Evolutionary conservation across 2,888 invertebrate species (phyloP).

Genomic region (Lithophane ornitopus): DNA sequence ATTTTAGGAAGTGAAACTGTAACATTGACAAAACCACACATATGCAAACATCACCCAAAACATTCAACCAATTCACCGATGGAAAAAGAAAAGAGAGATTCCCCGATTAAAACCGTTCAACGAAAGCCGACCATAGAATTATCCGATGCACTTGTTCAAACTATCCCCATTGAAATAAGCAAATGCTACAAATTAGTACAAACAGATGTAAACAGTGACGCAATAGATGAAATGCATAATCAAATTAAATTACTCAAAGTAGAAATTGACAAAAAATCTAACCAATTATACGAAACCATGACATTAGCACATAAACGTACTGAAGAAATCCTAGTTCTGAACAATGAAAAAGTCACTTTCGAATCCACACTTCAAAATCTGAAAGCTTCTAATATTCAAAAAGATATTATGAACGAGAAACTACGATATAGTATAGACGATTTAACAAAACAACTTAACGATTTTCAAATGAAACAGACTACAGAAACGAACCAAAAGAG

Average conservation of each 20-base stretch:
- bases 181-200: conserved; percentile 73
- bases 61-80: conserved; percentile 15
- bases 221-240: conserved; percentile 66
- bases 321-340: conserved; percentile 78
- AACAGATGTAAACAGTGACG: conserved; percentile 74
- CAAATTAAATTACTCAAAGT: conserved; percentile 69
- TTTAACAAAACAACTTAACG: conserved; percentile 74
- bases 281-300: conserved; percentile 81
- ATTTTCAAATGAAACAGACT: conserved; percentile 69
- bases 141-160: conserved; percentile 76
- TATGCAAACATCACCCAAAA: conserved; percentile 69
- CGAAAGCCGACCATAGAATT: conserved; percentile 51
- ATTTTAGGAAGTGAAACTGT: conserved; percentile 82
- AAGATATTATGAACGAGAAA: conserved; percentile 74
- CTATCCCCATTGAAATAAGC: conserved; percentile 61
- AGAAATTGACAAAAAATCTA: conserved; percentile 72
- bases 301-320: conserved; percentile 79
- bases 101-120: conserved; percentile 44
- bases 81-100: conserved; percentile 35
- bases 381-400: conserved; percentile 76
- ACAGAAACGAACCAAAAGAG: conserved; percentile 72
- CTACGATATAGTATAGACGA: conserved; percentile 73
- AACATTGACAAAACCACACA: conserved; percentile 78
- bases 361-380: conserved; percentile 78
- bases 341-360: conserved; percentile 80